Evolutionary conservation across 1,140 invertebrate genomes (phyloP).

Genomic region (Zaprionus ornatus): DNA sequence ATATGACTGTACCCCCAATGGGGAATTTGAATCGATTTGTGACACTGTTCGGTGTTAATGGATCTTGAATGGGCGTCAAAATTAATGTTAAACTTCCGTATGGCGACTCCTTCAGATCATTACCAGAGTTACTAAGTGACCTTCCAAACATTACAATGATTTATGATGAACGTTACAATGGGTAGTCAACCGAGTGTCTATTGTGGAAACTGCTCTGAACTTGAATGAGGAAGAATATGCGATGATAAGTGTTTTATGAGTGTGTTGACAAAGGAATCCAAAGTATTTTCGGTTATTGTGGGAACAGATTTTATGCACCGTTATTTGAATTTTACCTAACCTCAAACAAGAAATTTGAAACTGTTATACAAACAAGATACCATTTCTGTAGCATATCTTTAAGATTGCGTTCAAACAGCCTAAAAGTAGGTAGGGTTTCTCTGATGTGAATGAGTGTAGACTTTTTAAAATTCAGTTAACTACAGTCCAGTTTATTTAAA

Average conservation of each 20-base stretch:
- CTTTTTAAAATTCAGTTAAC: not conserved
- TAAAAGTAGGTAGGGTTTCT: constrained; percentile 3
- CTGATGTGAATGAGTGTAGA: not conserved
- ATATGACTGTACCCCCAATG: constrained; percentile 40
- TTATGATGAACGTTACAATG: constrained; percentile 28
- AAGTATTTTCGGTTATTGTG: not conserved
- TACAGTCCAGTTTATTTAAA: not conserved
- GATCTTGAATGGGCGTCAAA: constrained; percentile 33
- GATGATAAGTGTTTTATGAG: not conserved
- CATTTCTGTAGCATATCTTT: constrained; percentile 28
- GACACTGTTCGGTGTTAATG: constrained; percentile 31
- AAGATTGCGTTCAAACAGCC: not conserved
- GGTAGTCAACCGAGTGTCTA: not conserved
- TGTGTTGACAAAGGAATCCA: not conserved
- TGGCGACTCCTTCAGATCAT: constrained; percentile 35
- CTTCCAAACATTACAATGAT: constrained; percentile 28
- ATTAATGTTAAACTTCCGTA: constrained; percentile 44
- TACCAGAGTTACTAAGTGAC: constrained; percentile 18
- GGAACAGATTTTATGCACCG: not conserved
- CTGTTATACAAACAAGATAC: constrained; percentile 41
- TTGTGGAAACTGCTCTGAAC: constrained; percentile 2
- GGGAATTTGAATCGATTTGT: constrained; percentile 27
- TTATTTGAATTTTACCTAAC: not conserved
- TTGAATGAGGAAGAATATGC: not conserved
- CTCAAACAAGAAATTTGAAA: not conserved